Evolutionary conservation across 2,113 vertebrate genomes (phyloP).

Genomic region (Aplodontia rufa): DNA sequence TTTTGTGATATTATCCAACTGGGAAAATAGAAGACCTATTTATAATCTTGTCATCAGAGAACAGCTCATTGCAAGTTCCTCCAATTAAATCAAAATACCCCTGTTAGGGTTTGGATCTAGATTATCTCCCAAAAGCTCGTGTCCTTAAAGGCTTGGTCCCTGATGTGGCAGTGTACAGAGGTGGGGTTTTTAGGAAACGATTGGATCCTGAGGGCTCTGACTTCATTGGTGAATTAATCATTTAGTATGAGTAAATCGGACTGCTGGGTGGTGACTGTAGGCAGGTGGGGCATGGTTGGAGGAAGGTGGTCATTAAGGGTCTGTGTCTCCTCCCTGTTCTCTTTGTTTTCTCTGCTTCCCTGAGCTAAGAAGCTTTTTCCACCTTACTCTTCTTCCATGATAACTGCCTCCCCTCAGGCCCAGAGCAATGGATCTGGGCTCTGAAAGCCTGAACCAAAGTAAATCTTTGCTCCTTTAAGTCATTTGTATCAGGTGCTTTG

Average conservation of each 20-base stretch:
- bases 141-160: fast-evolving
- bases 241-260: not conserved
- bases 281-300: not conserved
- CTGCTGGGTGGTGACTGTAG: not conserved
- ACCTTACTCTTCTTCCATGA: not conserved
- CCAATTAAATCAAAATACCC: not conserved
- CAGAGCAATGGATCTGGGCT: not conserved
- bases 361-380: not conserved
- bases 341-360: not conserved
- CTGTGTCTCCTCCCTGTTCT: not conserved
- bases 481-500: not conserved
- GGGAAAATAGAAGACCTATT: constrained; percentile 2
- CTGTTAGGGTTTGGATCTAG: not conserved
- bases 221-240: not conserved
- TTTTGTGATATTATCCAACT: not conserved
- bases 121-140: not conserved
- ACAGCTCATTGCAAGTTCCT: not conserved
- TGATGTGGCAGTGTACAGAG: not conserved
- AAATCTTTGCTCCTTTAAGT: not conserved
- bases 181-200: not conserved
- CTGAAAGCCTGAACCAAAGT: not conserved
- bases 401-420: not conserved
- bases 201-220: not conserved
- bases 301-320: not conserved
- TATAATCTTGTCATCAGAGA: not conserved